These are phyloP conservation scores for Sepioteuthis lessoniana DNA, from an alignment of 2,888 invertebrate species.

Conservation along the genomic window DNA sequence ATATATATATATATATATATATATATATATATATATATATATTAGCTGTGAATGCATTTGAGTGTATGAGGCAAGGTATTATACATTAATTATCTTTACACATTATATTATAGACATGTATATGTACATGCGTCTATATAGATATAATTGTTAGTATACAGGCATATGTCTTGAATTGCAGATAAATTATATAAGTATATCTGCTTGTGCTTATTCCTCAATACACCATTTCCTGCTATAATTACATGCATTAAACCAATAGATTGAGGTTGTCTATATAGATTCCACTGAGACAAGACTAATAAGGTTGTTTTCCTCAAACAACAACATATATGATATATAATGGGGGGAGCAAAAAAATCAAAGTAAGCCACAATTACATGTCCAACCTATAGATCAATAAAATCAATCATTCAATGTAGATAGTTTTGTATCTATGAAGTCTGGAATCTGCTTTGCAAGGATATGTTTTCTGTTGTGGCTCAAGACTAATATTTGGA, in stretches of 20 bases:
- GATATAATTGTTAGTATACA: not conserved
- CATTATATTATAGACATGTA: not conserved
- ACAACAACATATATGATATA: not conserved
- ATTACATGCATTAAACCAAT: not conserved
- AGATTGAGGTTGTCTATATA: not conserved
- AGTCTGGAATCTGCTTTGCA: not conserved
- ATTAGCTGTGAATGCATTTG: too few species aligned
- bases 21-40: too few species aligned
- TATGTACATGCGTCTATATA: not conserved
- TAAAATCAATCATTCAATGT: not conserved
- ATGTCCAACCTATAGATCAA: not conserved
- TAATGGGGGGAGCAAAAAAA: not conserved
- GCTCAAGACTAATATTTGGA: not conserved
- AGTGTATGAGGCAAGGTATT: too few species aligned
- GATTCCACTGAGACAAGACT: not conserved
- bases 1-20: too few species aligned
- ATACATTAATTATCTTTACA: not conserved
- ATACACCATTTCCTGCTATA: not conserved
- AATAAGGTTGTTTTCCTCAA: conserved; percentile 12
- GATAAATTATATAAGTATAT: not conserved
- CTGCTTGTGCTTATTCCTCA: not conserved
- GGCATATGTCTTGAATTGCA: not conserved
- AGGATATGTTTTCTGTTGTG: not conserved
- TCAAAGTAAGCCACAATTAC: not conserved
- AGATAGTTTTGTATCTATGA: conserved; percentile 25